Evolutionary conservation across 2,888 invertebrate species (phyloP), one percentile per base, ranked within the genome.

Genomic region (Molanna angustata): DNA sequence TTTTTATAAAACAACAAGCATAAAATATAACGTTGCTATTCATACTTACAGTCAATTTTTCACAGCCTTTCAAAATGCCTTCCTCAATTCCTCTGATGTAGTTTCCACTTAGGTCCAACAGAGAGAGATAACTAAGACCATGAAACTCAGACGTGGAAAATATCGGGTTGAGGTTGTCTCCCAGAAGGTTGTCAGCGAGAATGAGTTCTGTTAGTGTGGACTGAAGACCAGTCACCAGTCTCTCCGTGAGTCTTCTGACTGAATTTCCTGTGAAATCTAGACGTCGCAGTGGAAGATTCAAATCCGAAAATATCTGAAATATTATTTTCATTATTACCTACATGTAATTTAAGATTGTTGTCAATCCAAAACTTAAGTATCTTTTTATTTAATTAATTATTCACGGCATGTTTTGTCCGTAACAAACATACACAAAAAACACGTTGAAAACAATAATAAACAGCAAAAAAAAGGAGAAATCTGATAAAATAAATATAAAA

Each of bases 141-240:
- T 89, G 88, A 56, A 94, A 84, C 69, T 93, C 93, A 21, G 86
- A 85, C 35, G 88, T 88, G 16, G 91, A 90, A 69, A 94, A 94
- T 61, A 94, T 91, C 0, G 94, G 94, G 71, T 93, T 94, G 20
- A 94, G 72, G 63, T 88, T 90, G 66, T 94, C 93, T 1, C 94
- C 94, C 20, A 94, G 76, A n/a, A 90, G 73, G 67, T 94, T 94
- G 64, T 90, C 84, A 20, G 87, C 80, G 47, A 94, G 69, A 13
- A 82, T 79, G 32, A 94, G 68, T 62, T 85, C 86, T 16, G 83
- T 82, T 32, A 94, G 72, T 7, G 84, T 83, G 1, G 79, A 78
- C 63, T 77, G 73, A 0, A 88, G 73, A 0, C 85, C 85, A 14
- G 80, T 78, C 39, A 93, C 78, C 1, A 88, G 74, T 44, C 88